Conservation (phyloP, 2,797 vertebrate genomes). For the Eospalax fontanierii region DNA sequence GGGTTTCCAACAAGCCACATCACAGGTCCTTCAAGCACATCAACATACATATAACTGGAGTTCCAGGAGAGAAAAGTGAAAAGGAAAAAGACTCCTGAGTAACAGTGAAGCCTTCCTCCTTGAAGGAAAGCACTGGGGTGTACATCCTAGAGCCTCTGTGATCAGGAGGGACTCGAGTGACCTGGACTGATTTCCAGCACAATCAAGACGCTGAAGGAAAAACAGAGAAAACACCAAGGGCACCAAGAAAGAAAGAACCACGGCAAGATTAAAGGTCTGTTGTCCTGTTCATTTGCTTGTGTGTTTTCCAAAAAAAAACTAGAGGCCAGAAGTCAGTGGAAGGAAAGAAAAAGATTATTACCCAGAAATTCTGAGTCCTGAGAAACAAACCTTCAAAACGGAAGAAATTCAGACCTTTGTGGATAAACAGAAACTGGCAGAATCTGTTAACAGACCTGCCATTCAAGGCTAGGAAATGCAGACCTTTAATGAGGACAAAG, state of each 20-base stretch:
- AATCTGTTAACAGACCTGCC: neutral
- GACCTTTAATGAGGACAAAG: neutral
- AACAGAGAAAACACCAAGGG: neutral
- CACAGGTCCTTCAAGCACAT: neutral
- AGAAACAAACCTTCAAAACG: neutral
- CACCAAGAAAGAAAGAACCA: neutral
- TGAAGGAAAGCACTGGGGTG: neutral
- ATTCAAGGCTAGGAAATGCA: neutral
- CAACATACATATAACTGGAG: neutral
- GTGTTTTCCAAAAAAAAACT: neutral
- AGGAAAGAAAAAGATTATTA: neutral
- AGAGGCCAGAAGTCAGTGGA: neutral
- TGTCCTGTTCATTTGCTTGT: neutral
- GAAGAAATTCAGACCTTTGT: neutral
- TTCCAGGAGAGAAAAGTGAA: neutral
- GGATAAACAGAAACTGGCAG: neutral
- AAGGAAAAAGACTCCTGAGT: neutral
- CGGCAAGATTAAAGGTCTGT: neutral
- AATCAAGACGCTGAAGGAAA: neutral
- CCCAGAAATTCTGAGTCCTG: neutral
- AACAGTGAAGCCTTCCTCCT: neutral
- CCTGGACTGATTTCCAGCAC: neutral
- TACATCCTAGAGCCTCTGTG: neutral
- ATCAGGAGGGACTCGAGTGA: neutral
- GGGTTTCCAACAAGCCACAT: neutral